Percentiles rank a stretch among this genome's conserved stretches.
Conservation (phyloP, 92 coral and sea anemone genomes). For the Metridium senile region DNA sequence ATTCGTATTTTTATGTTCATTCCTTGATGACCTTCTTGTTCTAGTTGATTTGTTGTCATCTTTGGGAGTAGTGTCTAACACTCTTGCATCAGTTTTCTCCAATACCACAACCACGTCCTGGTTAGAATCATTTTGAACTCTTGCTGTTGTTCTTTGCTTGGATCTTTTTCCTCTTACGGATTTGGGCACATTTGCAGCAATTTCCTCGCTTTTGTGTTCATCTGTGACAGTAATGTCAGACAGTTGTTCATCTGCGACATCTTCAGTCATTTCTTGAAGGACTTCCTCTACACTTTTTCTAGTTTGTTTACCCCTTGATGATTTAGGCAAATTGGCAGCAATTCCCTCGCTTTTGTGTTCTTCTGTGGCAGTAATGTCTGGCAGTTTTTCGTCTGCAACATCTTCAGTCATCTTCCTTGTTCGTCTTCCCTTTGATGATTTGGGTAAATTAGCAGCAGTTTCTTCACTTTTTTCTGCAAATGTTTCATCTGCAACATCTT, state of each 20-base stretch:
- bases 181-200: too few relatives aligned
- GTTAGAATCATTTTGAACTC: background rate
- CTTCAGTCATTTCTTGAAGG: background rate
- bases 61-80: background rate
- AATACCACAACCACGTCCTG: too few relatives aligned
- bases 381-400: background rate
- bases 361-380: background rate
- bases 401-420: background rate
- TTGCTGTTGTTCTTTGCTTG: background rate
- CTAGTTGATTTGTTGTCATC: background rate
- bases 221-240: background rate
- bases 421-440: too few relatives aligned
- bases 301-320: background rate
- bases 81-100: background rate
- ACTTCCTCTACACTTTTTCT: constrained; percentile 1
- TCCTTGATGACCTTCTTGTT: background rate
- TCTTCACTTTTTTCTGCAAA: too few relatives aligned
- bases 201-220: too few relatives aligned
- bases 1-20: background rate
- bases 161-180: constrained; percentile 3
- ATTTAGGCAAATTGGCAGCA: too few relatives aligned
- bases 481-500: too few relatives aligned
- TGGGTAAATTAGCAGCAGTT: too few relatives aligned
- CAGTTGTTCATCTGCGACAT: background rate
- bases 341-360: too few relatives aligned